Percentiles rank a stretch among this genome's conserved stretches.
Evolutionary conservation across 1,140 invertebrate species (phyloP).

Genomic region (Musca domestica): DNA sequence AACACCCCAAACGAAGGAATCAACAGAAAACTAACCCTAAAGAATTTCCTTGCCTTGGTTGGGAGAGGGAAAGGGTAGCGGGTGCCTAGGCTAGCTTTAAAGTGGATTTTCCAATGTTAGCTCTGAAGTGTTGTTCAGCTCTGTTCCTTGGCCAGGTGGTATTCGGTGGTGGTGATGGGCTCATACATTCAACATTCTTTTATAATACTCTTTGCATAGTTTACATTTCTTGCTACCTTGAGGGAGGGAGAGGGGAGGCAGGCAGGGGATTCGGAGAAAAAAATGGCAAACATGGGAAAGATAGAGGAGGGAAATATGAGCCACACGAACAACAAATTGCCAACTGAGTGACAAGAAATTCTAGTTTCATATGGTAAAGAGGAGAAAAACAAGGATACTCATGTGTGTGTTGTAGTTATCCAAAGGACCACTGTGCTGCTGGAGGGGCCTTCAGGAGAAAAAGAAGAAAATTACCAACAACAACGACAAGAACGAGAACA

Average conservation of each 20-base stretch:
- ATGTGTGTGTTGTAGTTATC: no score
- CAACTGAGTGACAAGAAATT: not conserved
- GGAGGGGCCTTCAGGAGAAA: not conserved
- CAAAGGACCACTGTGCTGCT: not conserved
- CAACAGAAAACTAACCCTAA: not conserved
- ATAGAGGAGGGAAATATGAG: not conserved
- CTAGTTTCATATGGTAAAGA: not conserved
- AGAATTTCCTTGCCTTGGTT: not conserved
- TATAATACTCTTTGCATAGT: conserved; percentile 19
- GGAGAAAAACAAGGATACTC: not conserved
- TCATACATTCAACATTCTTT: conserved; percentile 2
- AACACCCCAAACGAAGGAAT: not conserved
- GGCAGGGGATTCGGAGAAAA: not conserved
- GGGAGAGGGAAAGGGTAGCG: not conserved
- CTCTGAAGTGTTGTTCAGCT: not conserved
- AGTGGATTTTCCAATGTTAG: not conserved
- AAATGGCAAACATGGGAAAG: not conserved
- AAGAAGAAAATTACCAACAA: not conserved
- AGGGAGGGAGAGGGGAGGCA: not conserved
- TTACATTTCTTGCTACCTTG: conserved; percentile 1
- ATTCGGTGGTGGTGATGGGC: not conserved
- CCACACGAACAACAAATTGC: not conserved
- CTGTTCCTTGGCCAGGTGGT: not conserved
- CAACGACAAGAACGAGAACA: not conserved
- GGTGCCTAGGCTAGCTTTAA: not conserved